Base-by-base conservation (phyloP, 2,797 vertebrate genomes). In the Leuciscus waleckii region DNA sequence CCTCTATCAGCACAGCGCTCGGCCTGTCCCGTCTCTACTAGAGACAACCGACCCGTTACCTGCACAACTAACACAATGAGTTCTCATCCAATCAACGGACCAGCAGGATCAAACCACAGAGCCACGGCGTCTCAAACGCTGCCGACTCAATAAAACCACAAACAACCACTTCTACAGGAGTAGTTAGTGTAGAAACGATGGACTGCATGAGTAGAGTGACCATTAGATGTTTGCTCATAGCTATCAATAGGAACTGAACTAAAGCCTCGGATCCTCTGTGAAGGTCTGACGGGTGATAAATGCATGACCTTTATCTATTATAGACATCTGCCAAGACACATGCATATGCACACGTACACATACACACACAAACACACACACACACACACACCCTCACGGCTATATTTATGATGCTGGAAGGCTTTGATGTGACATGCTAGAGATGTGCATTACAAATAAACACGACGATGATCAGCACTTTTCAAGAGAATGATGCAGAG, bases 241-340 rank as follows among this genome's bases (percentile, higher is more conserved):
- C 91, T 94, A 93, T 92, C 91, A 91, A 94, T 95, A 95, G 92
- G 83, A 91, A 78, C 90, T 82, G 88, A 84, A 87, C 90, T 91
- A 92, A 81, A 80, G 17, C 74, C 21, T 41, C 29, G 1, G 43
- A 32, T 77, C 67, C 58, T 58, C 69, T 79, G 65, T 69, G 46
- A 84, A 82, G 81, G 21, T 67, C 32, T 29, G 71, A 39, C 49
- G 71, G 77, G 85, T 67, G 82, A 77, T n/a, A 86, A 82, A 90
- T 88, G 87, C 87, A 76, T 89, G 87, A 78, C 88, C 81, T 88
- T 87, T 84, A 87, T 83, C 67, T 81, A 32, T 81, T 56, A 73
- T 61, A 85, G 70, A 87, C 63, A 70, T 61, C 68, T 75, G 58
- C 21, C 69, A 80, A 83, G 14, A 61, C 46, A 65, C 16, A 87